These are phyloP conservation scores for Nowickia ferox DNA, from an alignment of 2,888 invertebrate species.

Conservation along the genomic window DNA sequence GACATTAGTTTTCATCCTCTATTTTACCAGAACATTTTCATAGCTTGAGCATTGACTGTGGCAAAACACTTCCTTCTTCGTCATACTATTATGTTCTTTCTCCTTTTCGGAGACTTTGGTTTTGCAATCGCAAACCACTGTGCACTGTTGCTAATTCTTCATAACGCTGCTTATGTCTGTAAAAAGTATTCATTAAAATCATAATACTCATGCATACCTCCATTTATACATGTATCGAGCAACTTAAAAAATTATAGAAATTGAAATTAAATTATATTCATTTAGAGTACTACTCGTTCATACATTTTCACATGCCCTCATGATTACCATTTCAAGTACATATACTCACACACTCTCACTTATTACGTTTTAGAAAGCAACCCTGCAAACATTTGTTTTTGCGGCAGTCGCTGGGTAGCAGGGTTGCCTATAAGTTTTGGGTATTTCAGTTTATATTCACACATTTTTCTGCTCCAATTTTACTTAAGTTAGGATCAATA, in stretches of 20 bases:
- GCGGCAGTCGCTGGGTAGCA: background rate
- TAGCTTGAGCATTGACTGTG: no score
- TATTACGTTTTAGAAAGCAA: background rate
- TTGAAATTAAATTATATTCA: constrained; percentile 52
- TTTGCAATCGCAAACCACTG: constrained; percentile 1
- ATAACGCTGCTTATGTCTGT: background rate
- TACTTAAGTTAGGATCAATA: no score
- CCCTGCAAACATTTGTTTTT: background rate
- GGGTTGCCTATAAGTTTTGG: no score
- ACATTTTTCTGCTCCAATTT: no score
- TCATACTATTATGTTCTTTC: no score
- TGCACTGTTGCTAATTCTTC: background rate
- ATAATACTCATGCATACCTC: background rate
- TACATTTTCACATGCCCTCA: constrained; percentile 48
- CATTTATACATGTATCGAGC: background rate
- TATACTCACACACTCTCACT: background rate
- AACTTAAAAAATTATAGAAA: constrained; percentile 36
- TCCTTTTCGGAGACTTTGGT: no score
- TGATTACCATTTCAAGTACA: constrained; percentile 33
- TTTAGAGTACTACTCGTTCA: constrained; percentile 34
- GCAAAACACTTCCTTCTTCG: no score
- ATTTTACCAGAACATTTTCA: no score
- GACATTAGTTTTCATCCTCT: no score
- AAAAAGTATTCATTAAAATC: constrained; percentile 18
- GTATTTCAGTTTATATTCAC: no score